Evolutionary conservation across 2,888 invertebrate genomes (phyloP).

Genomic region (Eugnorisma glareosa): DNA sequence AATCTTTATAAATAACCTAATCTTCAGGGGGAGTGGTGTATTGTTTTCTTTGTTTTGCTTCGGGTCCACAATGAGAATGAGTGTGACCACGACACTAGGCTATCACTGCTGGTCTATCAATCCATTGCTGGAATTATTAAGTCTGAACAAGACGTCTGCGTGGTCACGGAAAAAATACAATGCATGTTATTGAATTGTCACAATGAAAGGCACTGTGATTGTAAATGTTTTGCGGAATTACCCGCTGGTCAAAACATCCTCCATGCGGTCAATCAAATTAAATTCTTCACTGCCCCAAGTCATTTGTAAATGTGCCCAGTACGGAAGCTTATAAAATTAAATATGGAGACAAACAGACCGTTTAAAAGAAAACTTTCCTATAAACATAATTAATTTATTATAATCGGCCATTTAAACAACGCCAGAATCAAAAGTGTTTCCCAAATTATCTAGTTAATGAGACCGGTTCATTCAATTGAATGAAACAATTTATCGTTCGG

Average conservation of each 20-base stretch:
- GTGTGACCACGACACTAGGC: no score
- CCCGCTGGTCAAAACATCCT: background rate
- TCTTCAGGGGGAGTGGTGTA: background rate
- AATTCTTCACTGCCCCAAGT: background rate
- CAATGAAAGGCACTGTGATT: background rate
- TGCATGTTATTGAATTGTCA: background rate
- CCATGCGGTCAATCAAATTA: background rate
- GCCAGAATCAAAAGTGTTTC: conserved; percentile 63
- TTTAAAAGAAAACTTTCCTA: conserved; percentile 35
- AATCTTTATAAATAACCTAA: background rate
- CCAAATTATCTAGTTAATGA: conserved; percentile 57
- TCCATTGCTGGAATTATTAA: background rate
- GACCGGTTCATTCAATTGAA: conserved; percentile 64
- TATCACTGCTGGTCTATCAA: no score
- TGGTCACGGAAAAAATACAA: background rate
- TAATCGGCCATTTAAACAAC: conserved; percentile 31
- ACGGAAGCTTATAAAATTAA: background rate
- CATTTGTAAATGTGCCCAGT: background rate
- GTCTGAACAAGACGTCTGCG: background rate
- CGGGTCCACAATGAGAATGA: no score
- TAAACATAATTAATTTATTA: conserved; percentile 37
- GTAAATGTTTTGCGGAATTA: background rate
- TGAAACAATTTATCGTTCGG: conserved; percentile 54
- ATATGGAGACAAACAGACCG: background rate
- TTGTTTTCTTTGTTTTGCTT: background rate